Percentiles rank a stretch among this genome's conserved stretches.
phyloP scores from a whole-genome alignment of 1,140 invertebrate genomes.

The Sycophaga agraensis region DNA sequence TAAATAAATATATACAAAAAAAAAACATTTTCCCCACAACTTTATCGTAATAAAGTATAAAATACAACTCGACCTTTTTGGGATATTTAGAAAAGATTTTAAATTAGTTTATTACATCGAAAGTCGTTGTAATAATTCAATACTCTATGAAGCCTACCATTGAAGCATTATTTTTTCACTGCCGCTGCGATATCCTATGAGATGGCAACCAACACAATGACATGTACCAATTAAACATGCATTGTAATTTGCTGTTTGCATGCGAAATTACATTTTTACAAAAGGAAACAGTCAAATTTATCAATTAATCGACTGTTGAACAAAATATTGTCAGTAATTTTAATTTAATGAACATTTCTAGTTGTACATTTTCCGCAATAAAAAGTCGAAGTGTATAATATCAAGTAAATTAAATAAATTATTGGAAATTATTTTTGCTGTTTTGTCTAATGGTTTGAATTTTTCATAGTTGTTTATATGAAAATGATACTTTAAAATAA shows the following conservation, averaged over 20 bases:
- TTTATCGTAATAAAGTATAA: constrained; percentile 1
- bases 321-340: constrained; percentile 3
- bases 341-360: constrained; percentile 11
- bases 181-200: constrained; percentile 21
- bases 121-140: constrained; percentile 11
- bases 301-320: constrained; percentile 12
- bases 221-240: constrained; percentile 23
- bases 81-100: neutral
- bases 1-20: constrained; percentile 8
- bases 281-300: constrained; percentile 16
- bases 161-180: constrained; percentile 28
- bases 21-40: neutral
- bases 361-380: constrained; percentile 15
- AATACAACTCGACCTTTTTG: constrained; percentile 8
- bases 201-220: constrained; percentile 12
- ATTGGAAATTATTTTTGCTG: constrained; percentile 3
- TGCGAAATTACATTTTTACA: constrained; percentile 26
- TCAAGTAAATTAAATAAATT: constrained; percentile 13
- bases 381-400: constrained; percentile 10
- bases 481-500: constrained; percentile 1
- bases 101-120: constrained; percentile 7
- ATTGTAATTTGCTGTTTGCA: constrained; percentile 19
- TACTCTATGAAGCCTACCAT: constrained; percentile 18
- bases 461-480: neutral
- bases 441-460: neutral